Evolutionary conservation across 1,140 invertebrate genomes (phyloP).

Genomic region (Oryzaephilus surinamensis): DNA sequence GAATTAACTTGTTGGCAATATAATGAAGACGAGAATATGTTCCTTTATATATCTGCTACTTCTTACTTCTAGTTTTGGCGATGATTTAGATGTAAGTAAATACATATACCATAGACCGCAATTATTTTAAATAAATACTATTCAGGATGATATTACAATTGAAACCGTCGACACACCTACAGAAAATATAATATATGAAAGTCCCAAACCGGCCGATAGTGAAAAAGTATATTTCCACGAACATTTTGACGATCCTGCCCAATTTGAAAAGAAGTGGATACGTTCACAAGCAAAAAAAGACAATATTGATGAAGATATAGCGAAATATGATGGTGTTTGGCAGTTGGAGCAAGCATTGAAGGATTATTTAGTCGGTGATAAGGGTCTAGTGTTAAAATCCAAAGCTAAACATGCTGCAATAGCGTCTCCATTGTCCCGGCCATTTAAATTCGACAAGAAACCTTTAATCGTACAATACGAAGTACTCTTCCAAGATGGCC

Average conservation of each 20-base stretch:
- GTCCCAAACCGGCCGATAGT: slow-evolving; percentile 42
- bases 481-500: slow-evolving; percentile 81
- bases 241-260: slow-evolving; percentile 72
- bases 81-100: no score
- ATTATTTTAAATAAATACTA: no score
- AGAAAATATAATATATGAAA: slow-evolving; percentile 39
- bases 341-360: slow-evolving; percentile 66
- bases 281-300: slow-evolving; percentile 90
- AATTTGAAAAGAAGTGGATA: slow-evolving; percentile 73
- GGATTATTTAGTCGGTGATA: slow-evolving; percentile 69
- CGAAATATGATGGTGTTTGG: slow-evolving; percentile 89
- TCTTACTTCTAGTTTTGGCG: no score
- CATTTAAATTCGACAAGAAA: slow-evolving; percentile 78
- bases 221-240: slow-evolving; percentile 70
- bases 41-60: no score
- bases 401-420: slow-evolving; percentile 97
- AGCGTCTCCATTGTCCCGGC: slow-evolving; percentile 63
- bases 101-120: no score
- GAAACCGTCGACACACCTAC: slow-evolving; percentile 20
- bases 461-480: slow-evolving; percentile 94
- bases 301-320: slow-evolving; percentile 78
- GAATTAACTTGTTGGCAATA: no score
- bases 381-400: slow-evolving; percentile 83
- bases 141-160: slow-evolving; percentile 33
- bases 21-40: no score